Evolutionary conservation across 2,888 invertebrate species (phyloP).

Genomic region (Phania funesta): DNA sequence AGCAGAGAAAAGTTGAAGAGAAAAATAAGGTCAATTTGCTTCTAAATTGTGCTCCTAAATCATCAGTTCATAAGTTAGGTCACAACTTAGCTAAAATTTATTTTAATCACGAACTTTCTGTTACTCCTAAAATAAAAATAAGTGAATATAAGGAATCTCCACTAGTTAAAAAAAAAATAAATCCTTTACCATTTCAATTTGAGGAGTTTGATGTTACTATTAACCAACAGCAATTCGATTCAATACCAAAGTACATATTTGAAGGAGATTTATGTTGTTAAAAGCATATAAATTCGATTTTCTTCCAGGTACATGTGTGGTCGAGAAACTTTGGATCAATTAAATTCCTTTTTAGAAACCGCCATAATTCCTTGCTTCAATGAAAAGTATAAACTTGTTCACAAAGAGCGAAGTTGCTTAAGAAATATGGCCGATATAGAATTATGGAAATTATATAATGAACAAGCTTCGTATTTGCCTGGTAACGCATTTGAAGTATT

Average conservation of each 20-base stretch:
- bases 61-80: constrained; percentile 9
- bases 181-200: constrained; percentile 71
- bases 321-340: constrained; percentile 72
- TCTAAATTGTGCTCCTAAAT: constrained; percentile 17
- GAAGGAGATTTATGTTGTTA: not conserved
- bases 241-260: constrained; percentile 72
- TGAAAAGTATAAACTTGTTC: constrained; percentile 73
- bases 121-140: constrained; percentile 70
- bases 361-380: constrained; percentile 73
- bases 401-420: constrained; percentile 71
- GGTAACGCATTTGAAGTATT: constrained; percentile 64
- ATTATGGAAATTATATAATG: constrained; percentile 73
- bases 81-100: constrained; percentile 35
- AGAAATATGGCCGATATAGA: constrained; percentile 70
- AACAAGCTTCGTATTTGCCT: constrained; percentile 71
- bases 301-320: constrained; percentile 73
- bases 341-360: constrained; percentile 70
- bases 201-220: constrained; percentile 72
- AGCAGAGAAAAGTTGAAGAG: constrained; percentile 49
- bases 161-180: constrained; percentile 67
- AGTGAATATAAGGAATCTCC: constrained; percentile 72
- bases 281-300: not conserved
- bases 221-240: constrained; percentile 69
- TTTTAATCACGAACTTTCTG: constrained; percentile 18
- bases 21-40: constrained; percentile 24